Base-by-base conservation (phyloP, 2,113 vertebrate genomes). In the Upupa epops region DNA sequence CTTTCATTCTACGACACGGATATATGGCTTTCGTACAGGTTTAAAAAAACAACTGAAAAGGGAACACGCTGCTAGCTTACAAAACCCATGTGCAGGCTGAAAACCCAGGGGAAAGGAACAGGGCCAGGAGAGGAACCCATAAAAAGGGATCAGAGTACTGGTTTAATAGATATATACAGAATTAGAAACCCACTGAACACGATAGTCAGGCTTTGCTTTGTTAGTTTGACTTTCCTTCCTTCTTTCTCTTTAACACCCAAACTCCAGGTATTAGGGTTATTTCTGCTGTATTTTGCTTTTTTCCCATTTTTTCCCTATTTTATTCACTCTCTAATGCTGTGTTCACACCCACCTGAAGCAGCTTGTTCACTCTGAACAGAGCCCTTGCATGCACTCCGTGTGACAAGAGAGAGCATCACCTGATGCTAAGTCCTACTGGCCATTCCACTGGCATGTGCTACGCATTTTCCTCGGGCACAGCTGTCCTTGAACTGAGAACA, bases 41-140 rank as follows among this genome's bases (percentile, higher is more conserved):
- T 96, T 95, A 40, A 86, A 94, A 96, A 58, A 63, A 96, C 40
- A 94, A 93, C 37, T 8, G 24, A 73, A 95, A 94, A 77, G 75
- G 89, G 95, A 96, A 93, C 83, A 94, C 52, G 42, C 61, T 60
- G 55, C 96, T 82, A 88, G 93, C 92, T 96, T 96, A 96, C 91
- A 94, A 90, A 94, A 88, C 93, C 94, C 93, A 96, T 93, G 90
- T 88, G 87, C 66, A 86, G 68, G 94, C 68, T 51, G 71, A 29
- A 84, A 82, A 55, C 46, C 83, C 80, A 65, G 64, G 12, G 54
- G 77, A 88, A 84, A 79, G 31, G 42, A 95, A 70, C 16, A 81
- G 59, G 63, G 70, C 90, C 86, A 93, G 77, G 64, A 71, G 76
- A 80, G 82, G 70, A 94, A 95, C 14, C 70, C 68, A 82, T 46